phyloP scores from a whole-genome alignment of 2,888 invertebrate genomes.

The Dyspetes luteomarginatus region DNA sequence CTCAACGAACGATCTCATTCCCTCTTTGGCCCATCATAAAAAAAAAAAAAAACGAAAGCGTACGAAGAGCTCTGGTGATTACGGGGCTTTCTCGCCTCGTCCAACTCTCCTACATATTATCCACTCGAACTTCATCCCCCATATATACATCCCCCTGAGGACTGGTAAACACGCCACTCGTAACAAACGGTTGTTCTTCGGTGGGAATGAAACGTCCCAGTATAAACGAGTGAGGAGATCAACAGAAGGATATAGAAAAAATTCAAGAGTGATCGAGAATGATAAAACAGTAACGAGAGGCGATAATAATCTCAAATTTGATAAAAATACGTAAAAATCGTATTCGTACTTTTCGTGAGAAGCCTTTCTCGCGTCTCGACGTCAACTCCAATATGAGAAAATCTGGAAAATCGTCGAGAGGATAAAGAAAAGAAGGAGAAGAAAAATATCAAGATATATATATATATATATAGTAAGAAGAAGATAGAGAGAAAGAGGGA shows the following conservation, averaged over 20 bases:
- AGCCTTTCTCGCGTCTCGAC: neutral
- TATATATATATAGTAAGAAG: neutral
- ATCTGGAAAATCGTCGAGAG: slow-evolving; percentile 1
- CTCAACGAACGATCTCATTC: slow-evolving; percentile 17
- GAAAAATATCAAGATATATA: slow-evolving; percentile 15
- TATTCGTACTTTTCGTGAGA: neutral
- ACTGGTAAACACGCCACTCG: slow-evolving; percentile 43
- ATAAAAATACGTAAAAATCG: neutral
- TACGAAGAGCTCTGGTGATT: slow-evolving; percentile 60
- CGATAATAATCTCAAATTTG: neutral
- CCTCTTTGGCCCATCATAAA: slow-evolving; percentile 31
- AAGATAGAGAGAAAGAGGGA: slow-evolving; percentile 7
- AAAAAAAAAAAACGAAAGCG: slow-evolving; percentile 44
- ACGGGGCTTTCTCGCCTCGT: slow-evolving; percentile 54
- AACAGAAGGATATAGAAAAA: slow-evolving; percentile 9
- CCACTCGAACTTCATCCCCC: slow-evolving; percentile 28
- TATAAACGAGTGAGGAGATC: slow-evolving; percentile 13
- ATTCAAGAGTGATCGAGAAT: neutral
- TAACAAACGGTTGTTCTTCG: neutral
- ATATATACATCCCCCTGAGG: slow-evolving; percentile 32
- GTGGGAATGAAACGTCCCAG: neutral
- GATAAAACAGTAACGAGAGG: neutral
- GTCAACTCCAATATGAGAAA: slow-evolving; percentile 10
- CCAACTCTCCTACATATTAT: slow-evolving; percentile 37
- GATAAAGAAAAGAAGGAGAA: slow-evolving; percentile 9